Conservation (phyloP, 2,797 vertebrate genomes). For the Alfaro cultratus region DNA sequence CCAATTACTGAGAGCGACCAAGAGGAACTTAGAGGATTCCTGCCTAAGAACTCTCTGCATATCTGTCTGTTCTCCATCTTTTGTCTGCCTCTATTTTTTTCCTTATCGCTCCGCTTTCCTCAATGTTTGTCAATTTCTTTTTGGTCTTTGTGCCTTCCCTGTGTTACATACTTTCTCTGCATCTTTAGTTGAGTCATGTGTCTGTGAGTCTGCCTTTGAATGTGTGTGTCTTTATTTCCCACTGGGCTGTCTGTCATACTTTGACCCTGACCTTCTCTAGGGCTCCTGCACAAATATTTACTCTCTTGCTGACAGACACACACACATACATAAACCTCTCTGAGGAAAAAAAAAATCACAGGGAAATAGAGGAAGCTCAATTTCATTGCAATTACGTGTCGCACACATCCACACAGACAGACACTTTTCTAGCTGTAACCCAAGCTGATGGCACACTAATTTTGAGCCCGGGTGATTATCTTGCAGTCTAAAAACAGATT, state of each 20-base stretch:
- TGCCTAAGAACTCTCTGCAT: slow-evolving; percentile 47
- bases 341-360: slow-evolving; percentile 9
- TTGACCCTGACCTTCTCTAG: slow-evolving; percentile 83
- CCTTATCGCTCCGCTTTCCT: slow-evolving; percentile 30
- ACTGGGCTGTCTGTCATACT: slow-evolving; percentile 80
- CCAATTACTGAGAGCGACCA: slow-evolving; percentile 72
- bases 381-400: slow-evolving; percentile 67
- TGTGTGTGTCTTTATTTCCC: slow-evolving; percentile 76
- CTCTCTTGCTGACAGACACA: slow-evolving; percentile 72
- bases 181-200: slow-evolving; percentile 36
- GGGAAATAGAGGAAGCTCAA: slow-evolving; percentile 49
- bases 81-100: slow-evolving; percentile 22
- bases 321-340: slow-evolving; percentile 34
- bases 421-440: slow-evolving; percentile 62
- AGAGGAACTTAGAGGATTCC: slow-evolving; percentile 55
- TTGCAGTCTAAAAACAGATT: slow-evolving; percentile 72
- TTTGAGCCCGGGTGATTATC: slow-evolving; percentile 73
- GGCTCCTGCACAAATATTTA: slow-evolving; percentile 84
- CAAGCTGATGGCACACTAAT: slow-evolving; percentile 74
- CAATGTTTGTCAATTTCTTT: slow-evolving; percentile 24
- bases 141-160: slow-evolving; percentile 32
- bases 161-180: slow-evolving; percentile 20
- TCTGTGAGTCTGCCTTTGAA: slow-evolving; percentile 36
- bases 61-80: slow-evolving; percentile 34
- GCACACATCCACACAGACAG: slow-evolving; percentile 50